phyloP scores from a whole-genome alignment of 2,113 vertebrate species.

The Sminthopsis crassicaudata region DNA sequence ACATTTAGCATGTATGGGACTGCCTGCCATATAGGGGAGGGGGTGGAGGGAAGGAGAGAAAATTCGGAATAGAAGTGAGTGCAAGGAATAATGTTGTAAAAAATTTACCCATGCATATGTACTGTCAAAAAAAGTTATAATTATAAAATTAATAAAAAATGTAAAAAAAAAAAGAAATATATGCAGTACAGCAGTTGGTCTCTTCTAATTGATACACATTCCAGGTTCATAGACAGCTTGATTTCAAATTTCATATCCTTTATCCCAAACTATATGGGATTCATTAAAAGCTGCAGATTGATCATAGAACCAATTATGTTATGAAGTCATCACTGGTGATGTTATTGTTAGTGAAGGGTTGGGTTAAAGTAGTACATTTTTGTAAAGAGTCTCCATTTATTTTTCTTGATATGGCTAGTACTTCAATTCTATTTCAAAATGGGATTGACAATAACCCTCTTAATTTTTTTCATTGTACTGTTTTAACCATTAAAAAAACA shows the following conservation, averaged over 20 bases:
- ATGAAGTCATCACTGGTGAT: not conserved
- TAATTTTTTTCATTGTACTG: not conserved
- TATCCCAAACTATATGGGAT: slow-evolving; percentile 10
- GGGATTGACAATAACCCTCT: not conserved
- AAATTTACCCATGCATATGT: too few relatives aligned
- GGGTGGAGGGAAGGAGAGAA: too few relatives aligned
- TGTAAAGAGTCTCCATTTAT: not conserved
- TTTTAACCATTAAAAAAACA: not conserved
- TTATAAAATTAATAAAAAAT: too few relatives aligned
- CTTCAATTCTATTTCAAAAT: slow-evolving; percentile 3
- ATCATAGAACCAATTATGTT: not conserved
- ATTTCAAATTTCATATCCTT: slow-evolving; percentile 18
- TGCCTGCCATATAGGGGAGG: too few relatives aligned
- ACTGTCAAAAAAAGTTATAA: too few relatives aligned
- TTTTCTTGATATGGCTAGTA: not conserved
- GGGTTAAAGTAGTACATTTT: not conserved
- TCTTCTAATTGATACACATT: slow-evolving; percentile 43
- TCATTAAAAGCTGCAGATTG: not conserved
- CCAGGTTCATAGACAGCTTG: not conserved
- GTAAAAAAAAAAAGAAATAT: slow-evolving; percentile 61
- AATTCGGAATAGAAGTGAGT: too few relatives aligned
- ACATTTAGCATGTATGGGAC: too few relatives aligned
- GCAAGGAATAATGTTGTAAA: too few relatives aligned
- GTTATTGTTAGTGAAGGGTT: not conserved
- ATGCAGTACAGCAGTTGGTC: not conserved